These are phyloP conservation scores for Conopomorpha cramerella DNA, from an alignment of 1,140 invertebrate genomes.

Conservation along the genomic window DNA sequence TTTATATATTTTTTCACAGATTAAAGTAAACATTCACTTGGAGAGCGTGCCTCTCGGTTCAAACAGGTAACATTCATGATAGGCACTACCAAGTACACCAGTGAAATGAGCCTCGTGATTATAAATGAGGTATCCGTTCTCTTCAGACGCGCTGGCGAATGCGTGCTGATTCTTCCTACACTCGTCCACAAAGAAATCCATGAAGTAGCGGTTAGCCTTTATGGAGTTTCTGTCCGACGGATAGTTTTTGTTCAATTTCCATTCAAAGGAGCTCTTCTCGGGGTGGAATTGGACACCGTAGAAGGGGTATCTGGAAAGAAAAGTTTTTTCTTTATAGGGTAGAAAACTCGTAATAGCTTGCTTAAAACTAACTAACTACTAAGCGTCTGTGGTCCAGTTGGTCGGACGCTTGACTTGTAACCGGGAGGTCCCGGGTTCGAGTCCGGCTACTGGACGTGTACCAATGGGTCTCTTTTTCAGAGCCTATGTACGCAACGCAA, in stretches of 20 bases:
- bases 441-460: too few relatives aligned
- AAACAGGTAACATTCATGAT: constrained; percentile 66
- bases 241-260: constrained; percentile 64
- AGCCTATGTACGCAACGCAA: too few relatives aligned
- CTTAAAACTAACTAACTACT: too few relatives aligned
- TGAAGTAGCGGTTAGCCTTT: constrained; percentile 75
- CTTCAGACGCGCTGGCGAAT: constrained; percentile 52
- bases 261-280: constrained; percentile 87
- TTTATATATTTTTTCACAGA: too few relatives aligned
- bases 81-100: constrained; percentile 51
- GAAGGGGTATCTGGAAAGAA: constrained; percentile 74
- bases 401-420: too few relatives aligned
- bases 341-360: too few relatives aligned
- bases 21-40: too few relatives aligned
- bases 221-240: constrained; percentile 68
- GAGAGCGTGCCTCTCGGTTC: constrained; percentile 40
- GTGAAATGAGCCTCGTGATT: constrained; percentile 68
- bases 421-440: too few relatives aligned
- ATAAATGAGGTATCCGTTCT: constrained; percentile 65
- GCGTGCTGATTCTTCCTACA: constrained; percentile 64
- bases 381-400: too few relatives aligned
- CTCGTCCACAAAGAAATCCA: constrained; percentile 82
- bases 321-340: too few relatives aligned
- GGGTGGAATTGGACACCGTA: constrained; percentile 91
- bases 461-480: too few relatives aligned